phyloP scores from a whole-genome alignment of 2,113 vertebrate species.

The Pteronura brasiliensis region DNA sequence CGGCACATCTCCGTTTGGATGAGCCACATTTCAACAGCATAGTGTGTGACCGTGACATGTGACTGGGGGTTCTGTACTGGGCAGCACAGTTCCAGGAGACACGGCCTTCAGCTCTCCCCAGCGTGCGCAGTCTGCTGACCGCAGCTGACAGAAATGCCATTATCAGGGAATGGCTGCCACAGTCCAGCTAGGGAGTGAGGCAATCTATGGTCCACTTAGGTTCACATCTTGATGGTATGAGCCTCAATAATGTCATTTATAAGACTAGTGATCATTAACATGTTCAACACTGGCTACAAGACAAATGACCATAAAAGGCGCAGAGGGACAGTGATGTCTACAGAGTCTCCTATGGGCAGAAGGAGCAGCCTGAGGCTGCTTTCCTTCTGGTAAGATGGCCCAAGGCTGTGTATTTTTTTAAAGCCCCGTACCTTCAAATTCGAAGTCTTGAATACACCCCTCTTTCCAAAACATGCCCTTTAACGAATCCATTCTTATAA shows the following conservation, averaged over 20 bases:
- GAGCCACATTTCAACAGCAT: background rate
- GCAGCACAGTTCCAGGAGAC: background rate
- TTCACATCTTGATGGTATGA: conserved; percentile 34
- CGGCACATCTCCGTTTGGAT: background rate
- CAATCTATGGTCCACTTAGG: background rate
- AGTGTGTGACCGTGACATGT: too few relatives aligned
- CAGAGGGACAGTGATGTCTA: background rate
- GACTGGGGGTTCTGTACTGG: background rate
- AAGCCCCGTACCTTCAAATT: background rate
- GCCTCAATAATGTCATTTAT: conserved; percentile 43
- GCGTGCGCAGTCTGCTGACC: background rate
- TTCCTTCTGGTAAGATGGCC: background rate
- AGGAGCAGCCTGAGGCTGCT: background rate
- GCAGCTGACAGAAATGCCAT: conserved; percentile 15
- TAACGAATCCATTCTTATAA: background rate
- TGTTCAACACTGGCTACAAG: background rate
- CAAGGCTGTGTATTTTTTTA: background rate
- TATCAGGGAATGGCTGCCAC: background rate
- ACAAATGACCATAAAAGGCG: background rate
- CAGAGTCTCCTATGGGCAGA: background rate
- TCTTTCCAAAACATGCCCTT: background rate
- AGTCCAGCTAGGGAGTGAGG: background rate
- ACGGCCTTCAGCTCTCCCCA: background rate
- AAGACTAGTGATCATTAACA: conserved; percentile 29
- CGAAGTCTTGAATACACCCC: background rate